Evolutionary conservation across 1,140 invertebrate species (phyloP).

Genomic region (Conus betulinus): DNA sequence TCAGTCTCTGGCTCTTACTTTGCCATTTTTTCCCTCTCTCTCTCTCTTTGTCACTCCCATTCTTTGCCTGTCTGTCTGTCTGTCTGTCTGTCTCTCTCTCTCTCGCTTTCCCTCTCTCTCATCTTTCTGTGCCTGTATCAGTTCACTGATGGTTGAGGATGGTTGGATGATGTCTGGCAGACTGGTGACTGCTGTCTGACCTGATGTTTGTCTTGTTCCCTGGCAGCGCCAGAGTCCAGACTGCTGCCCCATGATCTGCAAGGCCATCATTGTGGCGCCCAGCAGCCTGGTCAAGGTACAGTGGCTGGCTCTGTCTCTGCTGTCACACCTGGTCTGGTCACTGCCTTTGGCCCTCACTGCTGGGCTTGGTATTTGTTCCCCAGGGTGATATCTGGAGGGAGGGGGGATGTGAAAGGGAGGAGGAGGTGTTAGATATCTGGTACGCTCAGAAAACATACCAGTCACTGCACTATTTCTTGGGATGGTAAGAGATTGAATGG

Average conservation of each 20-base stretch:
- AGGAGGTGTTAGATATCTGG: too few relatives aligned
- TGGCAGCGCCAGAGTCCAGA: conserved; percentile 77
- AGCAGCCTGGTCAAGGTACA: conserved; percentile 95
- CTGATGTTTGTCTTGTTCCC: neutral
- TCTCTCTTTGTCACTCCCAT: neutral
- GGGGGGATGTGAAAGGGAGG: too few relatives aligned
- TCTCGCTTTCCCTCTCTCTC: too few relatives aligned
- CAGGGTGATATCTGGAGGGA: too few relatives aligned
- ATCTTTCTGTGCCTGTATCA: too few relatives aligned
- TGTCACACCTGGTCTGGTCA: neutral
- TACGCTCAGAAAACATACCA: too few relatives aligned
- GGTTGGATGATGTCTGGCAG: neutral
- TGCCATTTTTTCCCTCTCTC: neutral
- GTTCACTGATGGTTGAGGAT: too few relatives aligned
- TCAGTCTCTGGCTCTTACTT: neutral
- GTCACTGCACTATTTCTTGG: too few relatives aligned
- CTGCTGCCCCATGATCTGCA: conserved; percentile 88
- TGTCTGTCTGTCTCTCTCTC: too few relatives aligned
- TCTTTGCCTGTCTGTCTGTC: neutral
- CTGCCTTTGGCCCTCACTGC: too few relatives aligned
- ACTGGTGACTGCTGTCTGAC: neutral
- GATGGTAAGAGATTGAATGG: too few relatives aligned
- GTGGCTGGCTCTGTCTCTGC: neutral
- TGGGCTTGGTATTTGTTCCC: too few relatives aligned
- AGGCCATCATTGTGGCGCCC: conserved; percentile 96